Conservation (phyloP, 2,888 invertebrate species). For the Drosophila falleni region DNA sequence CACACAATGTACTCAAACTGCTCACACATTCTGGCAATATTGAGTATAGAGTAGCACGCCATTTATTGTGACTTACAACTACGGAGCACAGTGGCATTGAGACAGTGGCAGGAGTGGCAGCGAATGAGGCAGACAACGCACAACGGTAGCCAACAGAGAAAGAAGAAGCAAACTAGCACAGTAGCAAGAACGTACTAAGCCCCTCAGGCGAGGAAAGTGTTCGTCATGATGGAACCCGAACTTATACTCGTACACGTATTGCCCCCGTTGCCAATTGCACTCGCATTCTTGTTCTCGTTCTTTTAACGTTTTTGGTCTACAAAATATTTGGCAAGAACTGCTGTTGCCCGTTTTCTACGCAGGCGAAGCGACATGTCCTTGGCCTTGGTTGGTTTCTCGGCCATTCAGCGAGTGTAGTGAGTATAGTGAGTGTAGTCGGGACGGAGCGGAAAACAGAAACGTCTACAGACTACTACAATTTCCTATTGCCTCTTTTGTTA, state of each 20-base stretch:
- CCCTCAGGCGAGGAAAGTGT: background rate
- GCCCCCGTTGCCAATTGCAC: constrained; percentile 18
- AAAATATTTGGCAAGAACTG: constrained; percentile 52
- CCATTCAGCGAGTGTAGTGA: constrained; percentile 36
- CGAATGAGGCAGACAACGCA: background rate
- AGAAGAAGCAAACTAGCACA: constrained; percentile 38
- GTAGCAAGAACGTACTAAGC: constrained; percentile 10
- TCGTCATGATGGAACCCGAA: constrained; percentile 1
- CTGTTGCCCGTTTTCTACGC: constrained; percentile 7
- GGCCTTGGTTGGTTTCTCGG: constrained; percentile 43
- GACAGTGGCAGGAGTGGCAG: background rate
- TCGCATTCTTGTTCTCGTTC: constrained; percentile 9
- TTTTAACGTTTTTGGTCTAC: constrained; percentile 34
- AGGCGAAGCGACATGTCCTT: constrained; percentile 65
- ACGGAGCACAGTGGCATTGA: constrained; percentile 43
- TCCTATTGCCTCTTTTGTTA: constrained; percentile 36
- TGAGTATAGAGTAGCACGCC: constrained; percentile 55
- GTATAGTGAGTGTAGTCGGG: constrained; percentile 21
- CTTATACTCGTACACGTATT: constrained; percentile 10
- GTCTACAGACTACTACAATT: constrained; percentile 52
- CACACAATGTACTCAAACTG: constrained; percentile 10
- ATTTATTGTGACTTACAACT: constrained; percentile 67
- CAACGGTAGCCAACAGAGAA: constrained; percentile 15
- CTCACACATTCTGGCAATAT: constrained; percentile 23
- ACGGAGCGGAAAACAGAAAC: constrained; percentile 1